Base-by-base conservation (phyloP, 2,113 vertebrate species). In the Brachionichthys hirsutus region DNA sequence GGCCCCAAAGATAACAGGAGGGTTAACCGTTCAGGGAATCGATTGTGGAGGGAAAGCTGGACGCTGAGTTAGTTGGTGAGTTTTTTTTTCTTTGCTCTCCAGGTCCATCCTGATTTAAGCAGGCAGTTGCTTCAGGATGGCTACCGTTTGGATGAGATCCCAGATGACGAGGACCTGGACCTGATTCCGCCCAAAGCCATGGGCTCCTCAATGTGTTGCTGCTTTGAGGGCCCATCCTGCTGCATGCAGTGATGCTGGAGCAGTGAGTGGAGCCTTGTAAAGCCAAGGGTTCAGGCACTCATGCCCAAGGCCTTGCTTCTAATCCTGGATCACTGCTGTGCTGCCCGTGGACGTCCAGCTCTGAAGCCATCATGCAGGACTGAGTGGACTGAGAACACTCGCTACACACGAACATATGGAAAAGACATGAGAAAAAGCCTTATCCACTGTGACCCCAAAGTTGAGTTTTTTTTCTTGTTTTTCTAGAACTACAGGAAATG, bases 151-250 rank as follows among this genome's bases (percentile, higher is more conserved):
- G 97, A 99, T 0, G 97, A 99, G 84, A 94, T 98, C 58, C 97
- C 97, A 0, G 97, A 98, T 0, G 97, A 98, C 0, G 97, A 99
- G 78, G 97, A 97, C 72, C 88, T 99, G 73, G 97, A 98, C 86
- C 93, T 98, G 70, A 98, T 98, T 54, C 97, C 95, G 0, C 97
- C 95, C 0, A 98, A 99, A 87, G 92, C 95, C 1, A 38, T 94
- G 36, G 55, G 92, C 9, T 91, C 95, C 6, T 93, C 95, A 0
- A 59, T 90, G 1, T 96, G 94, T 59, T 97, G 95, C 80, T 94
- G 91, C 0, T 81, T 88, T 1, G 91, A 93, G 15, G 77, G 67
- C 2, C 83, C 88, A 0, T 94, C 92, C 60, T 98, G 96, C 10
- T 91, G 85, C 53, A 71, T 94, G 70, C 96, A 96, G 87, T 98